These are phyloP conservation scores for Ectemnius continuus DNA, from an alignment of 2,888 invertebrate species.

Conservation along the genomic window DNA sequence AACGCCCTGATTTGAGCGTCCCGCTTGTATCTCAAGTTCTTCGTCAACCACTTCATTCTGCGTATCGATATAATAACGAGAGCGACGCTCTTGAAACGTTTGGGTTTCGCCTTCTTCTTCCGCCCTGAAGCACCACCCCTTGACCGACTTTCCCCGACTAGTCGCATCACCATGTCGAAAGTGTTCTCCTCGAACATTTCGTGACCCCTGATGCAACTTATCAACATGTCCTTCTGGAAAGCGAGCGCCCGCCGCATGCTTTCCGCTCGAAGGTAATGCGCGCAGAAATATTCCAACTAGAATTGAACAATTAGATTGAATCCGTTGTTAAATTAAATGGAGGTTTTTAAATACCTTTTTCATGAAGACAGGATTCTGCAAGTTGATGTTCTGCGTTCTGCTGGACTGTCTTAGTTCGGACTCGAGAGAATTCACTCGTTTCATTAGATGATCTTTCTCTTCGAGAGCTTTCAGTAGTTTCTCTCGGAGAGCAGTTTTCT, in stretches of 20 bases:
- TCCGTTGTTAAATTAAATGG: neutral
- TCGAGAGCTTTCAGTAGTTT: conserved; percentile 64
- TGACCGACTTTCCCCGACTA: conserved; percentile 72
- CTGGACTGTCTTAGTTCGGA: conserved; percentile 47
- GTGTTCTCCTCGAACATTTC: conserved; percentile 80
- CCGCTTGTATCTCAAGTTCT: conserved; percentile 82
- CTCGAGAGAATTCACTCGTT: conserved; percentile 63
- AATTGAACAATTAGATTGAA: neutral
- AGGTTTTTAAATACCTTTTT: conserved; percentile 42
- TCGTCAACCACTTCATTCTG: conserved; percentile 84
- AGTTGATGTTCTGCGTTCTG: conserved; percentile 4
- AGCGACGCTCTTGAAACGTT: conserved; percentile 79
- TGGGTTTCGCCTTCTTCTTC: conserved; percentile 59
- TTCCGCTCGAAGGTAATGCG: conserved; percentile 87
- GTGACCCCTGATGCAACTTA: conserved; percentile 83
- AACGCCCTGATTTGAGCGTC: conserved; percentile 79
- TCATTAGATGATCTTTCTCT: conserved; percentile 64
- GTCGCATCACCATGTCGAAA: conserved; percentile 70
- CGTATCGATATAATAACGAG: conserved; percentile 81
- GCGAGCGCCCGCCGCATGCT: conserved; percentile 92
- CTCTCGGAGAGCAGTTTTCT: conserved; percentile 66
- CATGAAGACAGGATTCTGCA: conserved; percentile 1
- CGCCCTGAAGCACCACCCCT: conserved; percentile 19
- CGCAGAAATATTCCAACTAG: conserved; percentile 81
- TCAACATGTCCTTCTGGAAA: conserved; percentile 94